A percentile compares a stretch with the other conserved stretches of the same genome.
These are phyloP conservation scores for Chrysocyon brachyurus DNA, from an alignment of 2,797 vertebrate genomes.

Conservation along the genomic window DNA sequence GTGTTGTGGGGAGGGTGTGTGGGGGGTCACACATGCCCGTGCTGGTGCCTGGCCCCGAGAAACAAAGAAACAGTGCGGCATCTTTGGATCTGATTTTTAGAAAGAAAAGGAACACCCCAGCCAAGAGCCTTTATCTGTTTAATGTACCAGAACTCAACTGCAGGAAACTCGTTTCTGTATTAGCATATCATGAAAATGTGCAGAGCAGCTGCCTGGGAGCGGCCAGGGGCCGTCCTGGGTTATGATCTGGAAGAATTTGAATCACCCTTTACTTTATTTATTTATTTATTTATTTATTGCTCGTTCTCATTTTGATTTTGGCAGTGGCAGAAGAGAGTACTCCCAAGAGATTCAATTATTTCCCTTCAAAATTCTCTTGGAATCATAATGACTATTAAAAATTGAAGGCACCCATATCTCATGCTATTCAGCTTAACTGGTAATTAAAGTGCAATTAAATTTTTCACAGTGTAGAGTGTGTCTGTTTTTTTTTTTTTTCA, in stretches of 20 bases:
- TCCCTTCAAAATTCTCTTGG: conserved; percentile 84
- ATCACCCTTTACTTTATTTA: conserved; percentile 62
- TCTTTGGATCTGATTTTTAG: conserved; percentile 71
- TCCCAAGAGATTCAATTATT: conserved; percentile 85
- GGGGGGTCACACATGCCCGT: accelerated
- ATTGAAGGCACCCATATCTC: conserved; percentile 86
- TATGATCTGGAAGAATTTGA: conserved; percentile 83
- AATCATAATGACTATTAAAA: conserved; percentile 86
- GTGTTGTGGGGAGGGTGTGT: not conserved
- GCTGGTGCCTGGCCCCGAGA: conserved; percentile 39
- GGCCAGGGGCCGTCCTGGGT: conserved; percentile 77
- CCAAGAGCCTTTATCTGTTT: conserved; percentile 80
- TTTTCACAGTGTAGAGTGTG: conserved; percentile 85
- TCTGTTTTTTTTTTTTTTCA: conserved; percentile 76
- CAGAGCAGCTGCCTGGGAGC: conserved; percentile 59
- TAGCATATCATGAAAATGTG: conserved; percentile 67
- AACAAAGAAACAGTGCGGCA: conserved; percentile 64
- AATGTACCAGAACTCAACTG: conserved; percentile 80
- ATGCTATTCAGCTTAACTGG: conserved; percentile 85
- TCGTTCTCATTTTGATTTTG: conserved; percentile 75
- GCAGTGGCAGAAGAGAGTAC: conserved; percentile 75
- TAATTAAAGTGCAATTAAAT: conserved; percentile 89
- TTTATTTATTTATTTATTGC: too few species aligned
- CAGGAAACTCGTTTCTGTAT: conserved; percentile 71
- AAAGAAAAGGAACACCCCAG: conserved; percentile 31